Conservation (phyloP, 2,113 vertebrate species). For the Rattus norvegicus region GRCr8 NC_086025.1:130391501-130392000, state of each 20-base stretch:
- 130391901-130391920: no score
- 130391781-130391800: background rate
- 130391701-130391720: no score
- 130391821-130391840: background rate
- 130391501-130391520: no score
- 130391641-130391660: background rate
- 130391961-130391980: background rate
- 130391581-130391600: background rate
- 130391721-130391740: background rate
- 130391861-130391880: no score
- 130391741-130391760: background rate
- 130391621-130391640: background rate
- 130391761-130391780: background rate
- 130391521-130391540: background rate
- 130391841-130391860: background rate
- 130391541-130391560: background rate
- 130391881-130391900: background rate
- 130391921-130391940: background rate
- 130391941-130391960: background rate
- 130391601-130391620: background rate
- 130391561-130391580: background rate
- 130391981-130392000: background rate
- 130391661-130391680: background rate
- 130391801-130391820: no score
- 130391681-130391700: background rate